phyloP scores from a whole-genome alignment of 2,113 vertebrate genomes.

The Lipotes vexillifer region DNA sequence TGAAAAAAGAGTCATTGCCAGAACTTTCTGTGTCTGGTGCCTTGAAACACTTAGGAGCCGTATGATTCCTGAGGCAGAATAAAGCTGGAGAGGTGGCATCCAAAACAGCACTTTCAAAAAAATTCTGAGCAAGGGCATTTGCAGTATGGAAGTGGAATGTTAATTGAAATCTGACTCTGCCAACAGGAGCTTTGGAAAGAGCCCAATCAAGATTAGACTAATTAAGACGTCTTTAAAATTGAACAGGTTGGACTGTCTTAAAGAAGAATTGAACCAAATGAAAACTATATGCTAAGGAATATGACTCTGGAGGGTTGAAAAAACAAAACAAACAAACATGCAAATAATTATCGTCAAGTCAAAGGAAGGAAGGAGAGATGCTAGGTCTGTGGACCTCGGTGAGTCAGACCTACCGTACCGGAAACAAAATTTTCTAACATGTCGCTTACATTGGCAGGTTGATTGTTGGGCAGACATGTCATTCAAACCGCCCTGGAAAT shows the following conservation, averaged over 20 bases:
- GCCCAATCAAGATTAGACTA: conserved; percentile 88
- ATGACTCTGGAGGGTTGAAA: conserved; percentile 27
- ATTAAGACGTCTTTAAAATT: conserved; percentile 87
- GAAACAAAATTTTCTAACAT: accelerated
- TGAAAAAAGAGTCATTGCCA: conserved; percentile 23
- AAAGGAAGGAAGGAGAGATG: not conserved
- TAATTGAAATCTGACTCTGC: conserved; percentile 88
- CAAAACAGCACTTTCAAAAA: conserved; percentile 75
- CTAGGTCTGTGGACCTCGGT: not conserved
- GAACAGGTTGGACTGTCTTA: conserved; percentile 83
- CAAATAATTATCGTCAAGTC: not conserved
- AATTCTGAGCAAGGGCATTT: conserved; percentile 79
- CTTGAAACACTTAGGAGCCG: conserved; percentile 68
- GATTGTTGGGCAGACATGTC: accelerated
- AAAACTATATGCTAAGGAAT: conserved; percentile 49
- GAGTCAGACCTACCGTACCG: accelerated
- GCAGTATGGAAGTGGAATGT: conserved; percentile 80
- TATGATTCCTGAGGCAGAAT: conserved; percentile 70
- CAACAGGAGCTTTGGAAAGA: conserved; percentile 86
- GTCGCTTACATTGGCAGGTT: accelerated
- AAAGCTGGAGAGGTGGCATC: conserved; percentile 74
- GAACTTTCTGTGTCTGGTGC: not conserved
- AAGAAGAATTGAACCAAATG: conserved; percentile 77
- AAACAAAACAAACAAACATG: not conserved
- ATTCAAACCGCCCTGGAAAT: not conserved